phyloP scores from a whole-genome alignment of 1,140 invertebrate species.

The Calliphora vicina region DNA sequence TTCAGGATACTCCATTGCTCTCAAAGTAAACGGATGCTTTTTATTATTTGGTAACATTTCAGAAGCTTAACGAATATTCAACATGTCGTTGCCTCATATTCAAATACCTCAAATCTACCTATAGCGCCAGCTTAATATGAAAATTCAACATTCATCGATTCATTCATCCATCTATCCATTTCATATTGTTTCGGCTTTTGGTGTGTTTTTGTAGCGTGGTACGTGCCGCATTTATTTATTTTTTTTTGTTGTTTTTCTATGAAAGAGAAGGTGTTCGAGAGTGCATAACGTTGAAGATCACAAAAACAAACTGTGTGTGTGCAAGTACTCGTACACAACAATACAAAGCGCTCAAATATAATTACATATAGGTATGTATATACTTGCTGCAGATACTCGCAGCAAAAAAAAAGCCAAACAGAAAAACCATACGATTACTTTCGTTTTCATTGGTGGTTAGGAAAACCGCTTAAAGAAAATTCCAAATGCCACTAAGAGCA shows the following conservation, averaged over 20 bases:
- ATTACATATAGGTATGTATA: too few relatives aligned
- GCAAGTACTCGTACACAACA: too few relatives aligned
- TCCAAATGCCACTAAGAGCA: background rate
- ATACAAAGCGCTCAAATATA: too few relatives aligned
- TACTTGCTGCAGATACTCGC: background rate
- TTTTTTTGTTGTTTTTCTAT: too few relatives aligned
- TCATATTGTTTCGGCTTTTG: background rate
- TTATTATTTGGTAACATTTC: too few relatives aligned
- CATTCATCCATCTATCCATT: slow-evolving; percentile 22
- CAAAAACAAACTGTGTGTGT: background rate
- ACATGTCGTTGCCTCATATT: background rate
- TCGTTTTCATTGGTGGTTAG: slow-evolving; percentile 30
- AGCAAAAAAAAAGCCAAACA: background rate
- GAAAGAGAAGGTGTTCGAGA: slow-evolving; percentile 31
- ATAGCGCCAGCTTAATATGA: background rate
- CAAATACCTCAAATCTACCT: background rate
- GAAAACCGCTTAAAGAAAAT: slow-evolving; percentile 5
- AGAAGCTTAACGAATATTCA: too few relatives aligned
- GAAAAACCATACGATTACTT: slow-evolving; percentile 12
- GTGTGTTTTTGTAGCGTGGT: slow-evolving; percentile 14
- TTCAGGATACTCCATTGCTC: too few relatives aligned
- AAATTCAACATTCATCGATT: background rate
- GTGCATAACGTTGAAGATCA: background rate
- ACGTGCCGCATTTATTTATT: slow-evolving; percentile 3
- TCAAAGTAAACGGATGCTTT: too few relatives aligned